phyloP scores from a whole-genome alignment of 2,888 invertebrate genomes.

The Cartodere bifasciata region DNA sequence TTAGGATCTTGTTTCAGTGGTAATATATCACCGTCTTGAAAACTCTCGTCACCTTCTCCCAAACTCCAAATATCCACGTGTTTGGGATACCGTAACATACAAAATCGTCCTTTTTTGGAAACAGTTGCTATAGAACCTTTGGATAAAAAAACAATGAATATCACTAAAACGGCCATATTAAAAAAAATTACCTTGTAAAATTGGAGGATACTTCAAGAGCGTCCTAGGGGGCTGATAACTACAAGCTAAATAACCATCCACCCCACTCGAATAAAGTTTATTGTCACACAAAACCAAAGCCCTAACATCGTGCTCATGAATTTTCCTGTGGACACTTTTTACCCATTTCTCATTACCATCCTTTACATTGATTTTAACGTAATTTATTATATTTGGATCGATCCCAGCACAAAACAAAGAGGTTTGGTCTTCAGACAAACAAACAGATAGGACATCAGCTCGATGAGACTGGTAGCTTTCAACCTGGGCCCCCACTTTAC shows the following conservation, averaged over 20 bases:
- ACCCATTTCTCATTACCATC: slow-evolving; percentile 62
- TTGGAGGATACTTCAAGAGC: slow-evolving; percentile 57
- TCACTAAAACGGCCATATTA: no score
- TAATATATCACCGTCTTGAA: slow-evolving; percentile 28
- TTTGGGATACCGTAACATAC: slow-evolving; percentile 41
- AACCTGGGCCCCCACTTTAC: slow-evolving; percentile 60
- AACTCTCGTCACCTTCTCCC: slow-evolving; percentile 34
- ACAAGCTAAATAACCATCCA: slow-evolving; percentile 65
- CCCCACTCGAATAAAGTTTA: slow-evolving; percentile 66
- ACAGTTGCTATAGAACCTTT: no score
- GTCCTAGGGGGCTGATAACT: slow-evolving; percentile 57
- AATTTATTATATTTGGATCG: slow-evolving; percentile 68
- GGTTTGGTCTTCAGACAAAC: slow-evolving; percentile 55
- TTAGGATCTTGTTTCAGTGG: slow-evolving; percentile 42
- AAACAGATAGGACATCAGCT: slow-evolving; percentile 66
- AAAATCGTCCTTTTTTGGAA: slow-evolving; percentile 39
- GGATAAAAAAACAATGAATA: no score
- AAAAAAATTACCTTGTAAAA: slow-evolving; percentile 49
- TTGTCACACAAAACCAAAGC: slow-evolving; percentile 48
- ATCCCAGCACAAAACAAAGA: slow-evolving; percentile 68
- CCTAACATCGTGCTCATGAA: slow-evolving; percentile 80
- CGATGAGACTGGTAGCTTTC: slow-evolving; percentile 70
- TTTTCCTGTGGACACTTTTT: slow-evolving; percentile 60
- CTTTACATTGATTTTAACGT: slow-evolving; percentile 49
- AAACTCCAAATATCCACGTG: slow-evolving; percentile 53